phyloP scores from a whole-genome alignment of 1,140 invertebrate species.

The Ceratosolen solmsi region DNA sequence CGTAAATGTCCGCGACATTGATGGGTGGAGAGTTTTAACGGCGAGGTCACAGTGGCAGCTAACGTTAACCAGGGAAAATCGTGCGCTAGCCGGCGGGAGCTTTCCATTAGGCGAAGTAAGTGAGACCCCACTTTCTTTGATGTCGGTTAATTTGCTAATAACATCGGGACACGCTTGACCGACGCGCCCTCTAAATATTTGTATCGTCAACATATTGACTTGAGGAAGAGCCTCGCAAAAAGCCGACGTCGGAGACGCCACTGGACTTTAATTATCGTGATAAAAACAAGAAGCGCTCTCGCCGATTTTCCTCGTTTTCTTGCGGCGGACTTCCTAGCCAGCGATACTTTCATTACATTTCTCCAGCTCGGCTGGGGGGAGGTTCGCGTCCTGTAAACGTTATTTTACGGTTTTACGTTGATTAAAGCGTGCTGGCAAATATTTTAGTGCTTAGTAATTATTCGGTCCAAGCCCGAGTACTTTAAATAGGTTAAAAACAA shows the following conservation, averaged over 20 bases:
- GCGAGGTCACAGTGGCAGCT: not conserved
- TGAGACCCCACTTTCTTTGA: conserved; percentile 48
- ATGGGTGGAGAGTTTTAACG: not conserved
- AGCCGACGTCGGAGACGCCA: not conserved
- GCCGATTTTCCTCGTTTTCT: conserved; percentile 3
- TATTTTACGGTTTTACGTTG: conserved; percentile 28
- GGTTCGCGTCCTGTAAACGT: not conserved
- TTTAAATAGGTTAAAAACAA: no score
- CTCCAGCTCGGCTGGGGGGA: not conserved
- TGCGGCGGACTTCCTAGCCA: not conserved
- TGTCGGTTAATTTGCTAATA: conserved; percentile 54
- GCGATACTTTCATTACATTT: conserved; percentile 14
- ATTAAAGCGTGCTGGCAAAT: conserved; percentile 1
- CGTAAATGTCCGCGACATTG: not conserved
- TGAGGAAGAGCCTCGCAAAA: conserved; percentile 1
- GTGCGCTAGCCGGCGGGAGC: not conserved
- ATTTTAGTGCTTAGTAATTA: not conserved
- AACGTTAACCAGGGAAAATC: not conserved
- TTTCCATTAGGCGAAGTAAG: conserved; percentile 50
- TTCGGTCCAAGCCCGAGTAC: not conserved
- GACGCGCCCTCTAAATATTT: conserved; percentile 51
- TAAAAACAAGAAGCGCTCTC: conserved; percentile 27
- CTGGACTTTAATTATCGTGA: conserved; percentile 42
- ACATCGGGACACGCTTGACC: conserved; percentile 30
- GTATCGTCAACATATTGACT: conserved; percentile 51